These are phyloP conservation scores for Nanorana parkeri DNA, from an alignment of 2,113 vertebrate species.

Conservation along the genomic window DNA sequence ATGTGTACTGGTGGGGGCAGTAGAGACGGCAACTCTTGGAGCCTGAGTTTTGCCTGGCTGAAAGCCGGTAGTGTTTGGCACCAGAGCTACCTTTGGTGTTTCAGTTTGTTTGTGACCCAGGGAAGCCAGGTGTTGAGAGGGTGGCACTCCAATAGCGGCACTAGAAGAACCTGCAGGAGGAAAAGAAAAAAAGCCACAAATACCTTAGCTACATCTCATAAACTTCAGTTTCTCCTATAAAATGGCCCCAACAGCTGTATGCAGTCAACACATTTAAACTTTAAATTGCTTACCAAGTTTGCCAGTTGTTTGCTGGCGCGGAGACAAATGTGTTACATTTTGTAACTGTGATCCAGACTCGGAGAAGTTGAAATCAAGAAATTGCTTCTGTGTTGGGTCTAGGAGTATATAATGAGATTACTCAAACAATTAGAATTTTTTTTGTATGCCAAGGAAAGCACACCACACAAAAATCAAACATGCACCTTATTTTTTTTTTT, in stretches of 20 bases:
- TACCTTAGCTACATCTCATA: background rate
- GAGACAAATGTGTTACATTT: constrained; percentile 78
- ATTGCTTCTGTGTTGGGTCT: background rate
- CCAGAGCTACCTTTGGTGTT: constrained; percentile 78
- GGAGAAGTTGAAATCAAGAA: constrained; percentile 80
- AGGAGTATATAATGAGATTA: background rate
- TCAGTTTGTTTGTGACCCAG: constrained; percentile 79
- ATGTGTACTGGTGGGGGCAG: constrained; percentile 67
- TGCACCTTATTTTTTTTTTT: no score
- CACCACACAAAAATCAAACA: no score
- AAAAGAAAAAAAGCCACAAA: background rate
- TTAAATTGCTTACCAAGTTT: constrained; percentile 18
- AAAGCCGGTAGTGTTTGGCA: constrained; percentile 80
- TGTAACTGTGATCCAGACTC: constrained; percentile 85
- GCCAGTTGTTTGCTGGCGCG: constrained; percentile 64
- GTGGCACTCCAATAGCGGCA: constrained; percentile 78
- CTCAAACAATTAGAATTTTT: no score
- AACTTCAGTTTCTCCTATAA: no score
- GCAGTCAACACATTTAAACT: no score
- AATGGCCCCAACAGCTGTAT: no score
- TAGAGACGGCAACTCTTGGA: constrained; percentile 58
- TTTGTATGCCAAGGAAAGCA: no score
- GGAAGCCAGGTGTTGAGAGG: constrained; percentile 77
- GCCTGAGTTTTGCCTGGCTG: constrained; percentile 71
- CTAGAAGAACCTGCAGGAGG: constrained; percentile 49